Percentiles rank a stretch among this genome's conserved stretches.
Evolutionary conservation across 1,140 invertebrate genomes (phyloP).

Genomic region (Agrypnia vestita): DNA sequence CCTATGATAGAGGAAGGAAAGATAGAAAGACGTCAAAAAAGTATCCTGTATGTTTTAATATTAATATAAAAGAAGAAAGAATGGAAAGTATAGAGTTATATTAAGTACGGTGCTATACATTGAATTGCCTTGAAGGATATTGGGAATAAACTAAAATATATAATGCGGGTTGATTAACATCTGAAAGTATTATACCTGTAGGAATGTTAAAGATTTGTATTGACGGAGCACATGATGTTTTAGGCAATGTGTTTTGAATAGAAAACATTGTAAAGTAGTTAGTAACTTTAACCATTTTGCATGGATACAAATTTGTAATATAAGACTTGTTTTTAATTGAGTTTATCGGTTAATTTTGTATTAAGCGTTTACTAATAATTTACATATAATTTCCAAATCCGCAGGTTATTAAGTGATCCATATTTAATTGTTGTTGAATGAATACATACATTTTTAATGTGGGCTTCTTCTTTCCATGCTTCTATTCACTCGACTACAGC

Average conservation of each 20-base stretch:
- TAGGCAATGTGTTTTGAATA: conserved; percentile 56
- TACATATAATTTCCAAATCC: not conserved
- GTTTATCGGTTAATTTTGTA: conserved; percentile 38
- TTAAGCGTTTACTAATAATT: not conserved
- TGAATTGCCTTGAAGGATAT: conserved; percentile 61
- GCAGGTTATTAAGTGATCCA: conserved; percentile 3
- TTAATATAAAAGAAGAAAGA: conserved; percentile 45
- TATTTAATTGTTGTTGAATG: conserved; percentile 46
- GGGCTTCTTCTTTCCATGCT: conserved; percentile 2
- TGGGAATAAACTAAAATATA: conserved; percentile 47
- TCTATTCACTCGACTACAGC: not conserved
- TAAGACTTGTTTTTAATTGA: conserved; percentile 44
- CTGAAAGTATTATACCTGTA: conserved; percentile 41
- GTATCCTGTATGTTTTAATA: conserved; percentile 47
- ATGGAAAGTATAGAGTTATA: conserved; percentile 58
- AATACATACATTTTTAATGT: conserved; percentile 53
- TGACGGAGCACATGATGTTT: conserved; percentile 57
- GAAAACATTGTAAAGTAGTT: conserved; percentile 50
- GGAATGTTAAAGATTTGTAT: conserved; percentile 50
- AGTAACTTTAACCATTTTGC: conserved; percentile 52
- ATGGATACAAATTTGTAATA: conserved; percentile 39
- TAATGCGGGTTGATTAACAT: conserved; percentile 39
- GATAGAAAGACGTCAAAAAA: conserved; percentile 9
- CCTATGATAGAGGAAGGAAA: conserved; percentile 38
- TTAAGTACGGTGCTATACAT: conserved; percentile 61